Conservation (phyloP, 2,113 vertebrate genomes). For the Myotis yumanensis region DNA sequence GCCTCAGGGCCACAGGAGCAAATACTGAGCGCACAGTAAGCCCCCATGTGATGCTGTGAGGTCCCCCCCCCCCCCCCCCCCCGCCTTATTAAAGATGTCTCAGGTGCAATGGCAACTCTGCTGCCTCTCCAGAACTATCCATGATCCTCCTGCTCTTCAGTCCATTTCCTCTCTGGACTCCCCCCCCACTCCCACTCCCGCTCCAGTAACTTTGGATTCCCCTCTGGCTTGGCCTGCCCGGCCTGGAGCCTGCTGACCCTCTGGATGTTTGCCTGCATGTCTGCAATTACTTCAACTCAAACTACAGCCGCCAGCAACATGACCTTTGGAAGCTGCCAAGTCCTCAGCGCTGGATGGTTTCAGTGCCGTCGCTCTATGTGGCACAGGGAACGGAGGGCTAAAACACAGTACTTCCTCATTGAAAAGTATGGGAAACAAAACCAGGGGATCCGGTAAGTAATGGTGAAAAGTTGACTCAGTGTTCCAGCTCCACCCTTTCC, state of each 20-base stretch:
- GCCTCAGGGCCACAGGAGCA: not conserved
- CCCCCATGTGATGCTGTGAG: not conserved
- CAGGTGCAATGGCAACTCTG: not conserved
- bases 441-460: not conserved
- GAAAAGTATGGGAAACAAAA: not conserved
- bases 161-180: not conserved
- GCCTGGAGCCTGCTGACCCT: not conserved
- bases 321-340: slow-evolving; percentile 21
- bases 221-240: not conserved
- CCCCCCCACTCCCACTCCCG: not conserved
- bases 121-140: not conserved
- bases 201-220: not conserved
- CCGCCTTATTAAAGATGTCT: not conserved
- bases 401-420: not conserved
- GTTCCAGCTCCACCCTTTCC: not conserved
- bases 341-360: not conserved
- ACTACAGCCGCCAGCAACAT: not conserved
- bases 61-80: fast-evolving
- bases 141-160: not conserved
- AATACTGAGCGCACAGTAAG: not conserved
- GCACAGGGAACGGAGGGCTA: not conserved
- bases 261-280: not conserved
- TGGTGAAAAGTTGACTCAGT: not conserved
- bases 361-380: not conserved
- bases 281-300: not conserved